Conservation (phyloP, 2,797 vertebrate species). For the Ctenosaura bakeri region DNA sequence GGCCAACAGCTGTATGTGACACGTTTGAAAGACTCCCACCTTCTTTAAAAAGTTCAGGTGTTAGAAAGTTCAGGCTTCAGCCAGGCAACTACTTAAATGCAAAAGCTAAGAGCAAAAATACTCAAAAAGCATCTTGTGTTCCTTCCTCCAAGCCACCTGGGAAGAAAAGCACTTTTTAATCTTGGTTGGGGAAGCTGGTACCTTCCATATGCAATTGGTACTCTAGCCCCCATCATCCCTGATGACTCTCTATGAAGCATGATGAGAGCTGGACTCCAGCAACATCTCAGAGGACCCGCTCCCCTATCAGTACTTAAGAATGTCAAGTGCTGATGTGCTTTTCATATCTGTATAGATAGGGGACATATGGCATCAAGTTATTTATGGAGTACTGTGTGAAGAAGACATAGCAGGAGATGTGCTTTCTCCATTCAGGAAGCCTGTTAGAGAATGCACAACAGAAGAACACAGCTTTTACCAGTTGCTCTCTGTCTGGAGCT, state of each 20-base stretch:
- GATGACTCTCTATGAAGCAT: neutral
- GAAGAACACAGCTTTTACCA: too few species aligned
- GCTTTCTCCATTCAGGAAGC: too few species aligned
- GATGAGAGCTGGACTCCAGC: neutral
- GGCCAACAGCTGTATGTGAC: neutral
- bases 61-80: constrained; percentile 16
- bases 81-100: neutral
- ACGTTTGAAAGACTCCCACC: too few species aligned
- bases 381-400: neutral
- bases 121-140: neutral
- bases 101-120: neutral
- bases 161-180: neutral
- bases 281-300: neutral
- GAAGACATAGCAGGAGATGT: too few species aligned
- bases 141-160: neutral
- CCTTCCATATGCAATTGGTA: neutral
- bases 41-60: neutral
- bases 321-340: neutral
- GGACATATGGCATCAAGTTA: neutral
- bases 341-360: neutral
- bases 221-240: neutral
- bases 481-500: too few species aligned
- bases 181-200: neutral
- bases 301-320: neutral
- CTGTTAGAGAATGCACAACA: too few species aligned